These are phyloP conservation scores for Daubentonia madagascariensis DNA, from an alignment of 2,113 vertebrate genomes.

Conservation along the genomic window DNA sequence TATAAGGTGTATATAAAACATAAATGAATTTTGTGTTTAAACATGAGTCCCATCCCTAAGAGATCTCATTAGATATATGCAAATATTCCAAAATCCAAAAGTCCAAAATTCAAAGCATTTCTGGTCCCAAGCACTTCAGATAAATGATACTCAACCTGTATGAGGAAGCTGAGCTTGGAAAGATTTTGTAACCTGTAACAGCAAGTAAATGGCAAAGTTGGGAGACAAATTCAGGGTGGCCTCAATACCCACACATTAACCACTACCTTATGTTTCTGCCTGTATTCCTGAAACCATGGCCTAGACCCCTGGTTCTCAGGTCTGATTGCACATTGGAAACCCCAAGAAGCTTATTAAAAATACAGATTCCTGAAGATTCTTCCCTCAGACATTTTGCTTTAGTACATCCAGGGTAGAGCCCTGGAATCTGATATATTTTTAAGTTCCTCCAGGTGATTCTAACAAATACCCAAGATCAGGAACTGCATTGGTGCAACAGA, in stretches of 20 bases:
- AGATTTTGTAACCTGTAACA: not conserved
- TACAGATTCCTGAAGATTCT: not conserved
- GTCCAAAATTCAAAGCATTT: not conserved
- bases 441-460: not conserved
- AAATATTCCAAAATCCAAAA: not conserved
- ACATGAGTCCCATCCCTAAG: not conserved
- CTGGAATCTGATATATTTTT: not conserved
- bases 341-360: not conserved
- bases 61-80: not conserved
- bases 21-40: not conserved
- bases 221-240: not conserved
- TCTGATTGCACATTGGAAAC: not conserved
- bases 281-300: not conserved
- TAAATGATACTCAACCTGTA: not conserved
- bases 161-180: not conserved
- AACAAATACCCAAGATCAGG: not conserved
- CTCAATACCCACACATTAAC: not conserved
- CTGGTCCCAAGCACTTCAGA: not conserved
- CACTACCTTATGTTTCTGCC: not conserved
- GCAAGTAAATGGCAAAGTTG: not conserved
- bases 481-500: not conserved
- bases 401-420: not conserved
- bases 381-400: not conserved
- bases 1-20: not conserved
- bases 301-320: not conserved